A percentile compares a stretch with the other conserved stretches of the same genome.
These are phyloP conservation scores for Melanotaenia boesemani DNA, from an alignment of 2,797 vertebrate species.

Conservation along the genomic window DNA sequence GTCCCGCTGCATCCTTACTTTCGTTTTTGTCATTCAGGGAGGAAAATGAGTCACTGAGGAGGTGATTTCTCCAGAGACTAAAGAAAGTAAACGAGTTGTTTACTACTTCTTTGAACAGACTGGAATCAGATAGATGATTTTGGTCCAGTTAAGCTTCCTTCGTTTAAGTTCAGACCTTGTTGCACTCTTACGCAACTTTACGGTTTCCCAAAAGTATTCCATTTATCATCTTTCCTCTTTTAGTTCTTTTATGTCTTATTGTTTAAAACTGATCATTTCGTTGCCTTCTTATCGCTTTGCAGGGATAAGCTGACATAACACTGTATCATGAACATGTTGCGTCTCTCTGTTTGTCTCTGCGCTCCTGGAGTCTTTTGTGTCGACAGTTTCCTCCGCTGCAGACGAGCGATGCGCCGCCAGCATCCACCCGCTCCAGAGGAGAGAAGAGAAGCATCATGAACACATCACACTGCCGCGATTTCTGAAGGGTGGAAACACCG, in stretches of 20 bases:
- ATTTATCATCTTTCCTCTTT: background rate
- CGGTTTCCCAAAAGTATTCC: too few relatives aligned
- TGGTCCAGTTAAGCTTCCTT: too few relatives aligned
- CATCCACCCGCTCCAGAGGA: too few relatives aligned
- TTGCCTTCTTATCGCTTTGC: background rate
- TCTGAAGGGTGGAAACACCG: background rate
- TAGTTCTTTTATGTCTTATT: too few relatives aligned
- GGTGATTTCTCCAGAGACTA: background rate
- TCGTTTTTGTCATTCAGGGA: too few relatives aligned
- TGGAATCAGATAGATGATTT: too few relatives aligned
- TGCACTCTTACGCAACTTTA: too few relatives aligned
- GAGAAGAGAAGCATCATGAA: background rate
- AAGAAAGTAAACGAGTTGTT: background rate
- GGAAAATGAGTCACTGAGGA: background rate
- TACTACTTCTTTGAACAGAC: too few relatives aligned
- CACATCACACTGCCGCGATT: background rate
- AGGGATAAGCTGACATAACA: background rate
- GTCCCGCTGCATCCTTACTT: background rate
- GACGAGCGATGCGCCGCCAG: conserved; percentile 35
- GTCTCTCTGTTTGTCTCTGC: conserved; percentile 21
- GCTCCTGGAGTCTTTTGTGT: conserved; percentile 41
- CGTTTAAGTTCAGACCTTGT: too few relatives aligned
- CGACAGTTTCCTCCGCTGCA: conserved; percentile 46
- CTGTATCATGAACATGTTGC: background rate
- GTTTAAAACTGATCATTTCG: fast-evolving